Evolutionary conservation across 2,113 vertebrate species (phyloP).

Genomic region (Cyphomyrus plagiostoma): DNA sequence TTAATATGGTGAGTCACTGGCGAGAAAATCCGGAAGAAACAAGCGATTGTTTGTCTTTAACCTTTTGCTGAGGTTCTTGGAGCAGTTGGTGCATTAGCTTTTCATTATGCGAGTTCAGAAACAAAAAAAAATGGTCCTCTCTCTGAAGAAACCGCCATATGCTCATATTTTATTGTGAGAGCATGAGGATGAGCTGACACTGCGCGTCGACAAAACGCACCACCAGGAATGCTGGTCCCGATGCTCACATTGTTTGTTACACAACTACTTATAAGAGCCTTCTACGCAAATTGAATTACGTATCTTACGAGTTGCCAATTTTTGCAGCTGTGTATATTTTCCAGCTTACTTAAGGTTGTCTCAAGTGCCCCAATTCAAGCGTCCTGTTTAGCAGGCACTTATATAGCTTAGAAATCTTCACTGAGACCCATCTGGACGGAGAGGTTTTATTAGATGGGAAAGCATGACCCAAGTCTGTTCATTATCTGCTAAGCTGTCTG

Average conservation of each 20-base stretch:
- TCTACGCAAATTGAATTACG: background rate
- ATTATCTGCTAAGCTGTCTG: background rate
- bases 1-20: background rate
- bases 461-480: background rate
- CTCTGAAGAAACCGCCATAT: background rate
- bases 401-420: background rate
- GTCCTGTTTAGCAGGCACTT: background rate
- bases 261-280: background rate
- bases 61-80: background rate
- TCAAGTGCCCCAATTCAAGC: background rate
- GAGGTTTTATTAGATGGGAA: background rate
- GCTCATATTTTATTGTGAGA: background rate
- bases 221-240: background rate
- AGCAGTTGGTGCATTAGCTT: background rate
- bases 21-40: background rate
- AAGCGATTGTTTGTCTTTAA: background rate
- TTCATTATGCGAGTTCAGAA: background rate
- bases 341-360: background rate
- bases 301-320: background rate
- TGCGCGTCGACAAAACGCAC: too few relatives aligned
- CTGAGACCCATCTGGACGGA: background rate
- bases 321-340: background rate
- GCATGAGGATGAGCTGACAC: background rate
- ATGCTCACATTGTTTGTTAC: background rate
- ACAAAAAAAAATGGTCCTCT: background rate